Base-by-base conservation (phyloP, 2,888 invertebrate genomes). In the Aelia acuminata region DNA sequence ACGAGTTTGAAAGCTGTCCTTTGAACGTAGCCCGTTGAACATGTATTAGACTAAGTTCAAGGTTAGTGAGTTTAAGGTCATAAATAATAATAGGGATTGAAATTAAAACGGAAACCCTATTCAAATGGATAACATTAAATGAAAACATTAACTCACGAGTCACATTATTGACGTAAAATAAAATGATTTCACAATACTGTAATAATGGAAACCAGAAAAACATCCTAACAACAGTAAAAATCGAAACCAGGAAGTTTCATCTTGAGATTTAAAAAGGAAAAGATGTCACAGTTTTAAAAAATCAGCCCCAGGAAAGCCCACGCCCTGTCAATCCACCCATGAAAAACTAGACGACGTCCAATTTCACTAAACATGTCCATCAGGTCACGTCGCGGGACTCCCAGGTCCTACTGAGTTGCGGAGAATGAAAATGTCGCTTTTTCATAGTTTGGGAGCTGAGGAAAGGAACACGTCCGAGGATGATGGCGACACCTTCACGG, bases 361-460 rank as follows among this genome's bases (percentile, higher is more conserved):
- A 80, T 47, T 39, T 80, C 43, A 80, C 80, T 80, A 80, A 70
- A 80, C 43, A 80, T 15, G 80, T 80, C 80, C 80, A 80, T 80
- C 80, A n/a, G 13, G 11, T n/a, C 43, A n/a, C 22, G 80, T 80
- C 43, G 43, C 13, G 80, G 80, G 10, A 13, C 80, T 43, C 43
- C 63, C 80, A 43, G 22, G 4, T 11, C 39, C 22, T 20, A 43
- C 35, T 15, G n/a, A 35, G 43, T 43, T 47, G n/a, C 43, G n/a
- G 15, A 80, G 22, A 80, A 80, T 80, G 80, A n/a, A 80, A 80
- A 47, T 80, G 43, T 43, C 80, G n/a, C 80, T 47, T 80, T 80
- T 80, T 43, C 80, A 80, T n/a, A 80, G 18, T 11, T 11, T 5
- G n/a, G n/a, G n/a, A 11, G 43, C 39, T 20, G 22, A 80, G 22